Percentiles rank a stretch among this genome's conserved stretches.
phyloP scores from a whole-genome alignment of 2,797 vertebrate species.

The Hoplostethus atlanticus region DNA sequence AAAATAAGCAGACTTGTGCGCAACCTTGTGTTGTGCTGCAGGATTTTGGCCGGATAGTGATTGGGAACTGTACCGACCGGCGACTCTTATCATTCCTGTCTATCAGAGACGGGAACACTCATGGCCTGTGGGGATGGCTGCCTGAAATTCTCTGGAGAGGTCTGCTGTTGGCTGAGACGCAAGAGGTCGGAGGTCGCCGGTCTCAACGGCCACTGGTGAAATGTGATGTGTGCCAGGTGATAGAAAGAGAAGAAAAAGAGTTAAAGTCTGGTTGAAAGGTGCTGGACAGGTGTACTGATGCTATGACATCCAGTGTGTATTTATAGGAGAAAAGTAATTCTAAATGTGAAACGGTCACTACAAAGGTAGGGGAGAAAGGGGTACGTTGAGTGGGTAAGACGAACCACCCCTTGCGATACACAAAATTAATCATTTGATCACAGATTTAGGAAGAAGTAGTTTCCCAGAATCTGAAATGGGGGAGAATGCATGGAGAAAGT shows the following conservation, averaged over 20 bases:
- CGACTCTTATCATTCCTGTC: constrained; percentile 73
- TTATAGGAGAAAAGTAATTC: neutral
- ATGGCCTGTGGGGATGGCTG: constrained; percentile 65
- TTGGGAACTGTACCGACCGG: constrained; percentile 64
- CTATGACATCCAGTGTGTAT: neutral
- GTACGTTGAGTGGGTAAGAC: no score
- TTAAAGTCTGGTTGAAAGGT: neutral
- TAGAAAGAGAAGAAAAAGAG: neutral
- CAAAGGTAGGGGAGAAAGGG: no score
- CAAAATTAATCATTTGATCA: no score
- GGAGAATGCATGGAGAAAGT: neutral
- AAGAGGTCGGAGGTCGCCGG: constrained; percentile 56
- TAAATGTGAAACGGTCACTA: neutral
- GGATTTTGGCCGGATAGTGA: constrained; percentile 56
- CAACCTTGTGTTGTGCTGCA: constrained; percentile 60
- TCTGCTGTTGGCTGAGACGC: constrained; percentile 60
- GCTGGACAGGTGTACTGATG: neutral
- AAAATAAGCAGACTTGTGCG: neutral
- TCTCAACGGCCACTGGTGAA: constrained; percentile 22
- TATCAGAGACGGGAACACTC: constrained; percentile 71
- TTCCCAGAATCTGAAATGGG: no score
- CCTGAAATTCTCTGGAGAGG: constrained; percentile 69
- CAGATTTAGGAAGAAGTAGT: no score
- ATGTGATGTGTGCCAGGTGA: neutral
- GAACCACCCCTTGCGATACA: no score